Percentiles rank a stretch among this genome's conserved stretches.
Evolutionary conservation across 2,888 invertebrate species (phyloP).

Genomic region (Rhagophthalmus giganteus): DNA sequence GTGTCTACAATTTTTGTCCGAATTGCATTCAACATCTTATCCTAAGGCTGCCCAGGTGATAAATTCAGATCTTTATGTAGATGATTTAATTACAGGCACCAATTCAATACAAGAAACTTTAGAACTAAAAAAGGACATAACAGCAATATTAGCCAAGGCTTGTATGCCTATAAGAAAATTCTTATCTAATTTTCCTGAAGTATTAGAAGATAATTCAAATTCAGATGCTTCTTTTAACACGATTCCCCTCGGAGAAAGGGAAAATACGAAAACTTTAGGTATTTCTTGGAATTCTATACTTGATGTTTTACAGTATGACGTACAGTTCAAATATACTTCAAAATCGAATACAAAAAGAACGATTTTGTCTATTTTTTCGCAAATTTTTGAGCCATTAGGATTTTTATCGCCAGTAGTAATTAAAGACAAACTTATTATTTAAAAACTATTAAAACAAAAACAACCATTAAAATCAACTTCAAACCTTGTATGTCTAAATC

Average conservation of each 20-base stretch:
- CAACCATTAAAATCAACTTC: constrained; percentile 5
- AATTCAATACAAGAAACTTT: constrained; percentile 1
- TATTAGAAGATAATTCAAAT: background rate
- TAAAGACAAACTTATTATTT: background rate
- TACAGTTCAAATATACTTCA: background rate
- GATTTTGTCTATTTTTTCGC: background rate
- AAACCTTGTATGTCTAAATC: constrained; percentile 9
- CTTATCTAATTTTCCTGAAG: background rate
- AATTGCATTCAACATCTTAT: background rate
- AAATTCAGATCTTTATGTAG: constrained; percentile 18
- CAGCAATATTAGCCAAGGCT: background rate
- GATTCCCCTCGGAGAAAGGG: background rate
- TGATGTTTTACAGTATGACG: background rate
- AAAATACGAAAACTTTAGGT: background rate
- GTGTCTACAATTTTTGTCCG: constrained; percentile 26
- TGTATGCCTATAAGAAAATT: background rate
- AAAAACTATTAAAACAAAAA: background rate
- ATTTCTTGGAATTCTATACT: background rate
- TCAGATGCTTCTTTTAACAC: background rate
- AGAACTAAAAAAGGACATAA: background rate
- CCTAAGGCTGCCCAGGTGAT: constrained; percentile 4
- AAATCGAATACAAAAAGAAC: background rate
- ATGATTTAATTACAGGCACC: constrained; percentile 14
- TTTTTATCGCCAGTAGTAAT: background rate
- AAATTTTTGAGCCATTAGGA: background rate